Percentiles rank a stretch among this genome's conserved stretches.
Conservation (phyloP, 2,113 vertebrate genomes). For the Dermatemys mawii region DNA sequence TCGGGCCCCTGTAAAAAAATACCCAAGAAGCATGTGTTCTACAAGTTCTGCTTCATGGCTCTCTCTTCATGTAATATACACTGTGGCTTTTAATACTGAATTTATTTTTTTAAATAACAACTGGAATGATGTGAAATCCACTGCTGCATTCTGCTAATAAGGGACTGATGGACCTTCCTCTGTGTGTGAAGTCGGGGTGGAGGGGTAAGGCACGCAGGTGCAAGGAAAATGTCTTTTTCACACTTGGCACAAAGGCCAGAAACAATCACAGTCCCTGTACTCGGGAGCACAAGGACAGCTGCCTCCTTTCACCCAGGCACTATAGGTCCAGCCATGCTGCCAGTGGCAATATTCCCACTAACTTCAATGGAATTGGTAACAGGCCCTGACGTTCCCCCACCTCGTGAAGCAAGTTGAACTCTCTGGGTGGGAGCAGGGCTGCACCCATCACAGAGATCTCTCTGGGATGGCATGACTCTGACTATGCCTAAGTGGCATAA, state of each 20-base stretch:
- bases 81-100: neutral
- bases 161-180: neutral
- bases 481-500: neutral
- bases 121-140: neutral
- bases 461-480: neutral
- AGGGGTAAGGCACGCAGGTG: too few species aligned
- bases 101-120: neutral
- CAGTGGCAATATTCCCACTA: accelerated
- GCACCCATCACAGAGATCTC: too few species aligned
- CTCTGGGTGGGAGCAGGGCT: neutral
- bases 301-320: neutral
- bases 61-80: neutral
- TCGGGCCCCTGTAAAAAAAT: neutral
- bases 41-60: neutral
- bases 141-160: neutral
- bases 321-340: neutral
- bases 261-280: neutral
- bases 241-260: neutral
- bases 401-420: neutral
- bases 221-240: neutral
- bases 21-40: too few species aligned
- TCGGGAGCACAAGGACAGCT: neutral
- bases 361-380: neutral
- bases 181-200: neutral
- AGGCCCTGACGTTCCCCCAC: neutral